Evolutionary conservation across 2,888 invertebrate genomes (phyloP).

Genomic region (Ceratothoa steindachneri): DNA sequence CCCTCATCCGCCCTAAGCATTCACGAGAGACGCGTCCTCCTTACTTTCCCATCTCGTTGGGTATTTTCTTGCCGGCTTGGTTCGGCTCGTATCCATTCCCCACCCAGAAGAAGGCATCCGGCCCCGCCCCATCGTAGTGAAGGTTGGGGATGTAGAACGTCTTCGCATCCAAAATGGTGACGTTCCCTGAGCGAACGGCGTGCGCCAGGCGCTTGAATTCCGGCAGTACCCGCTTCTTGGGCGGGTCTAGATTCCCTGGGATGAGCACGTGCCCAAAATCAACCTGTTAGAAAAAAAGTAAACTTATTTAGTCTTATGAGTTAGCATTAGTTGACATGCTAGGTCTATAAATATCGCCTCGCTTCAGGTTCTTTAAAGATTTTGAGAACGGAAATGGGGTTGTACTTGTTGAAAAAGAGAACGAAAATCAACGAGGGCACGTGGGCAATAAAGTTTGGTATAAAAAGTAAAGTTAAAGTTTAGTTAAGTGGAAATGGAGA

Average conservation of each 20-base stretch:
- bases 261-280: slow-evolving; percentile 84
- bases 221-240: slow-evolving; percentile 73
- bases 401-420: too few species aligned
- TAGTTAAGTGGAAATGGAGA: too few species aligned
- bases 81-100: slow-evolving; percentile 79
- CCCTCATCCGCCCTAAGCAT: too few species aligned
- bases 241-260: slow-evolving; percentile 70
- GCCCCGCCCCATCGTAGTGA: slow-evolving; percentile 85
- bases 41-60: slow-evolving; percentile 78
- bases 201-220: slow-evolving; percentile 83
- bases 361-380: too few species aligned
- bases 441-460: too few species aligned
- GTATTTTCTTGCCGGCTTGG: slow-evolving; percentile 77
- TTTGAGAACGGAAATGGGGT: too few species aligned
- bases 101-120: slow-evolving; percentile 93
- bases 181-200: slow-evolving; percentile 82
- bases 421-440: too few species aligned
- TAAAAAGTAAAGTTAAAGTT: too few species aligned
- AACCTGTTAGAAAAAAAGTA: slow-evolving; percentile 61
- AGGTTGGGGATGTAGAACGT: slow-evolving; percentile 88
- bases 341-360: too few species aligned
- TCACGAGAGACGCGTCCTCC: too few species aligned
- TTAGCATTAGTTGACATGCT: too few species aligned
- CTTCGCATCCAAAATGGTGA: slow-evolving; percentile 83
- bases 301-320: too few species aligned